A percentile compares a stretch with the other conserved stretches of the same genome.
phyloP scores from a whole-genome alignment of 2,888 invertebrate genomes.

The Tipula confusa region DNA sequence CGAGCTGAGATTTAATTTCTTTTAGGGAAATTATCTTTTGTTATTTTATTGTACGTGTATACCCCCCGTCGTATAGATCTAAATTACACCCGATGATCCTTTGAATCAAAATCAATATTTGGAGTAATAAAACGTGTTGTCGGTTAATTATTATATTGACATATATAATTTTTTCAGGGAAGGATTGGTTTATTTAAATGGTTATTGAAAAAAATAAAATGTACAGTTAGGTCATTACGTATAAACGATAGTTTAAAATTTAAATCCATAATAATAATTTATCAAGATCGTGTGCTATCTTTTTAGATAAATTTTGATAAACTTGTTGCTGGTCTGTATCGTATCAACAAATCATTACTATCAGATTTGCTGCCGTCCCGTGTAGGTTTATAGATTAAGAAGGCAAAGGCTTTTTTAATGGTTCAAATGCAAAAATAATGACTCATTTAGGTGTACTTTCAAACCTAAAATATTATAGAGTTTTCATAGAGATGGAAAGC shows the following conservation, averaged over 20 bases:
- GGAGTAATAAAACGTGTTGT: background rate
- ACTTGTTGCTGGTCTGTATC: too few relatives aligned
- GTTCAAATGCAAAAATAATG: too few relatives aligned
- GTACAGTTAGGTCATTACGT: background rate
- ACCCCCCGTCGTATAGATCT: background rate
- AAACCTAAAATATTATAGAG: too few relatives aligned
- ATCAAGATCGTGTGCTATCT: background rate
- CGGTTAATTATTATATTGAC: background rate
- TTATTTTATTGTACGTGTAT: background rate
- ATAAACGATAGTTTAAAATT: background rate
- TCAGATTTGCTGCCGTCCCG: too few relatives aligned
- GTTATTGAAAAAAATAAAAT: background rate
- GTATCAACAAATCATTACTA: too few relatives aligned
- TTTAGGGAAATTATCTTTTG: background rate
- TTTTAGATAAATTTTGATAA: too few relatives aligned
- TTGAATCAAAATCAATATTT: slow-evolving; percentile 9
- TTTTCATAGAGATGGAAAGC: too few relatives aligned
- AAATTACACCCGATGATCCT: background rate
- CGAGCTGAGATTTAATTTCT: background rate
- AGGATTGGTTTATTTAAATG: background rate
- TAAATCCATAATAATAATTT: too few relatives aligned
- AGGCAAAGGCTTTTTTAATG: too few relatives aligned
- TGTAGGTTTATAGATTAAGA: too few relatives aligned
- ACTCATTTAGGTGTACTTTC: too few relatives aligned
- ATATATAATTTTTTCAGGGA: background rate